Evolutionary conservation across 2,113 vertebrate species (phyloP).

Genomic region (Corvus cornix): DNA sequence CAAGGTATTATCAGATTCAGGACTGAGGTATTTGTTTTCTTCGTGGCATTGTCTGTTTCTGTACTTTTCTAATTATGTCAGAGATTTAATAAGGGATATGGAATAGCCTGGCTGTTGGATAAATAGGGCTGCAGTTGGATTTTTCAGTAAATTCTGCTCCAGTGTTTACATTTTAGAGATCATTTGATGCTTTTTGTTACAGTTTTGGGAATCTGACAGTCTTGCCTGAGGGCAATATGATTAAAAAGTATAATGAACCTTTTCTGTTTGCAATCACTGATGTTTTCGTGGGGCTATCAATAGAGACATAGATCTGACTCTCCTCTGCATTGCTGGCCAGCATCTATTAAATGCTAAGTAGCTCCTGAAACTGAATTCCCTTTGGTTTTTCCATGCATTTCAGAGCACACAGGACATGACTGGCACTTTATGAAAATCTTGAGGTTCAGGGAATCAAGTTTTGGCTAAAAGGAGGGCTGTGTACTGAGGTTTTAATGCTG

Average conservation of each 20-base stretch:
- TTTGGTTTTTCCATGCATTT: not conserved
- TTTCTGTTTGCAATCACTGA: not conserved
- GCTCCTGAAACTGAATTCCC: not conserved
- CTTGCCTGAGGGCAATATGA: not conserved
- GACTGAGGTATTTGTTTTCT: not conserved
- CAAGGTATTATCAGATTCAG: not conserved
- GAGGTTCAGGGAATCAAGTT: not conserved
- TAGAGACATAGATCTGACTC: not conserved
- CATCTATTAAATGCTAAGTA: not conserved
- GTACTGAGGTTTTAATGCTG: not conserved
- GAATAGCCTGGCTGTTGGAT: not conserved
- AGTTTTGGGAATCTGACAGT: not conserved
- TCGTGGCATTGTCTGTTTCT: not conserved
- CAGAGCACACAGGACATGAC: not conserved
- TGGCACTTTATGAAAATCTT: not conserved
- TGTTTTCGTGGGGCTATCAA: not conserved
- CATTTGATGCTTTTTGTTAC: not conserved
- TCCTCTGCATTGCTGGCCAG: not conserved
- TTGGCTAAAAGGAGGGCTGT: not conserved
- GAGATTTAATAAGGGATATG: not conserved
- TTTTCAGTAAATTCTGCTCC: not conserved
- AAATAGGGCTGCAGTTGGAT: not conserved
- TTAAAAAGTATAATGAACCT: not conserved
- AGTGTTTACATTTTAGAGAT: not conserved
- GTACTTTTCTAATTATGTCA: slow-evolving; percentile 1